Evolutionary conservation across 2,797 vertebrate genomes (phyloP).

Genomic region (Sebastes jordani): DNA sequence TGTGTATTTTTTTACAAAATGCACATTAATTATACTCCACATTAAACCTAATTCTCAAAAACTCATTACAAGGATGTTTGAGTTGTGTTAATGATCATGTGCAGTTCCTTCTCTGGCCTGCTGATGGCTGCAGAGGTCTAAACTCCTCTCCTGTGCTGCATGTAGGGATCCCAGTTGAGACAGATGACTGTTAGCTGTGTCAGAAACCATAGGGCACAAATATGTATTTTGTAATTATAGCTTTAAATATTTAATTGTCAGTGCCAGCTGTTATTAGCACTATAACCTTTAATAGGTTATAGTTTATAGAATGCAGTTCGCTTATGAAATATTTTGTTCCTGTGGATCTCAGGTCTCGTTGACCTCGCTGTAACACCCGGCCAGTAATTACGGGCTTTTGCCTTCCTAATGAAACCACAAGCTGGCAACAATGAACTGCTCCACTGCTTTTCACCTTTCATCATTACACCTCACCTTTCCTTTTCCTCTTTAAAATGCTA

Average conservation of each 20-base stretch:
- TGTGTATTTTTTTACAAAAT: not conserved
- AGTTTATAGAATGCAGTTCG: not conserved
- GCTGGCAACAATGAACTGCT: slow-evolving; percentile 50
- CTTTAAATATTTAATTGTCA: slow-evolving; percentile 21
- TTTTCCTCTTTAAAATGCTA: slow-evolving; percentile 30
- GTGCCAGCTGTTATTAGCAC: slow-evolving; percentile 16
- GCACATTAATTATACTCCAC: not conserved
- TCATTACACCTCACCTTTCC: slow-evolving; percentile 45
- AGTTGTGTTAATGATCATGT: not conserved
- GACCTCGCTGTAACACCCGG: slow-evolving; percentile 54
- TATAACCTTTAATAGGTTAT: slow-evolving; percentile 15
- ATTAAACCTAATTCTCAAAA: not conserved
- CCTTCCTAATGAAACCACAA: slow-evolving; percentile 63
- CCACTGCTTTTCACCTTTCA: slow-evolving; percentile 56
- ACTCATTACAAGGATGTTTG: not conserved
- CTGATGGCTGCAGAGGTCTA: slow-evolving; percentile 70
- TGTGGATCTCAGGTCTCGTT: slow-evolving; percentile 19
- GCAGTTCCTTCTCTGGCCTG: slow-evolving; percentile 58
- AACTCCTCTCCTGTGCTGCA: slow-evolving; percentile 8
- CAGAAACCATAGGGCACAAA: not conserved
- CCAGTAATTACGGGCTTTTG: slow-evolving; percentile 59
- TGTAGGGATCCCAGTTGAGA: not conserved
- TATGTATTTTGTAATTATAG: slow-evolving; percentile 6
- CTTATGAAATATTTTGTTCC: not conserved
- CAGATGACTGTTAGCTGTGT: not conserved